phyloP scores from a whole-genome alignment of 2,888 invertebrate species.

The Drosophila dives region DNA sequence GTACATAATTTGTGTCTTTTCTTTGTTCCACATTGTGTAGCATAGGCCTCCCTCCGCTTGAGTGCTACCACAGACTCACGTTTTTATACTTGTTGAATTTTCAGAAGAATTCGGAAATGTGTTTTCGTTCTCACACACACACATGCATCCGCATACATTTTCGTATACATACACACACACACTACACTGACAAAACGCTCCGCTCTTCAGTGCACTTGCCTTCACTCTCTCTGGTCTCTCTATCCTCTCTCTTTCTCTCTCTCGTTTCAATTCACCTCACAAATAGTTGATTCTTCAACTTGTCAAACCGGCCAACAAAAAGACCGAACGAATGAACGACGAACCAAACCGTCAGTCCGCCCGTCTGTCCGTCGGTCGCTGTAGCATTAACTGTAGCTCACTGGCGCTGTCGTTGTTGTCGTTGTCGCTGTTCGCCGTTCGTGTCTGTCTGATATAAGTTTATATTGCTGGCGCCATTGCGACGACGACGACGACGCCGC shows the following conservation, averaged over 20 bases:
- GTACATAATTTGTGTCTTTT: constrained; percentile 32
- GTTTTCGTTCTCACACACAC: constrained; percentile 38
- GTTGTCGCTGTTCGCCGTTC: constrained; percentile 39
- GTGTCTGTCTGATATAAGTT: constrained; percentile 81
- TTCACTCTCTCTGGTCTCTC: constrained; percentile 38
- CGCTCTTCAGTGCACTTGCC: constrained; percentile 59
- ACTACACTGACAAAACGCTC: constrained; percentile 26
- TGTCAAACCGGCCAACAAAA: constrained; percentile 80
- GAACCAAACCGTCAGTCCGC: constrained; percentile 45
- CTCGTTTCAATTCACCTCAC: constrained; percentile 67
- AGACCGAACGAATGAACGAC: constrained; percentile 64
- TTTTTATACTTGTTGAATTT: constrained; percentile 62
- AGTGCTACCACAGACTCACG: constrained; percentile 20
- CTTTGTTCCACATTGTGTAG: constrained; percentile 34
- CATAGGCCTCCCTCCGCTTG: background rate
- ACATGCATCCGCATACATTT: background rate
- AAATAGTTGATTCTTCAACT: constrained; percentile 81
- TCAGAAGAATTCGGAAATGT: constrained; percentile 63
- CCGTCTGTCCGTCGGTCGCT: constrained; percentile 49
- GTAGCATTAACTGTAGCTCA: constrained; percentile 49
- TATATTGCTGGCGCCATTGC: constrained; percentile 84
- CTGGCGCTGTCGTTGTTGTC: constrained; percentile 34
- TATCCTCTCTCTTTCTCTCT: constrained; percentile 28
- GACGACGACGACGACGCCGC: constrained; percentile 77
- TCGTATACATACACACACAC: constrained; percentile 7